These are phyloP conservation scores for Horisme vitalbata DNA, from an alignment of 2,888 invertebrate genomes.

Conservation along the genomic window DNA sequence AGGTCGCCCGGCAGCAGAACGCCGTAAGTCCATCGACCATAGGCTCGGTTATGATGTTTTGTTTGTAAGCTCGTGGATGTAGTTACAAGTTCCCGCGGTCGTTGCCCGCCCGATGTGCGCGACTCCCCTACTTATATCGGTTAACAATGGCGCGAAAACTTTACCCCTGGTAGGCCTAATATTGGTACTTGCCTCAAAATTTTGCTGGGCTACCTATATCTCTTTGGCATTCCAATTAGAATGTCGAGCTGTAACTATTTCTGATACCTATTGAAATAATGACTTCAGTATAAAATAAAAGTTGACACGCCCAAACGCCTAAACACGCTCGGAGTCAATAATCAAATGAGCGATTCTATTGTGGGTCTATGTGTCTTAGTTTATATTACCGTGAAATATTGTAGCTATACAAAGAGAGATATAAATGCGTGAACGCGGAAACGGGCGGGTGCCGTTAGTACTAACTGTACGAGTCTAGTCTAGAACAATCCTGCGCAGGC, in stretches of 20 bases:
- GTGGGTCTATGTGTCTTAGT: slow-evolving; percentile 7
- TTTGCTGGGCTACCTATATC: no score
- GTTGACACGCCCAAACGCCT: no score
- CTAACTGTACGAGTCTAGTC: slow-evolving; percentile 75
- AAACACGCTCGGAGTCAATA: slow-evolving; percentile 1
- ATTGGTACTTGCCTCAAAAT: no score
- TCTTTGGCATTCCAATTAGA: slow-evolving; percentile 2
- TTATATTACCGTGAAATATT: slow-evolving; percentile 33
- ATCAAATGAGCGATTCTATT: slow-evolving; percentile 7
- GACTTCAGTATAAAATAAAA: no score
- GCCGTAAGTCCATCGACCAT: slow-evolving; percentile 41
- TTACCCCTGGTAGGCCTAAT: slow-evolving; percentile 39
- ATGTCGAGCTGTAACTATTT: not conserved
- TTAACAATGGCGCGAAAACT: slow-evolving; percentile 66
- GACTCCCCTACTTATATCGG: slow-evolving; percentile 69
- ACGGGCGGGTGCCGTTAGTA: slow-evolving; percentile 69
- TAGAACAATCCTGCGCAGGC: slow-evolving; percentile 74
- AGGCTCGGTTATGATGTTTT: slow-evolving; percentile 58
- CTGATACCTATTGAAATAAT: no score
- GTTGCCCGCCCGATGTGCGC: slow-evolving; percentile 73
- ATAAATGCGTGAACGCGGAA: slow-evolving; percentile 72
- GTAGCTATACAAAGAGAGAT: slow-evolving; percentile 55
- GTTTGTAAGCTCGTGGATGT: slow-evolving; percentile 61
- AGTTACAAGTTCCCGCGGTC: slow-evolving; percentile 82
- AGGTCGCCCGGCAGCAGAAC: slow-evolving; percentile 39